Evolutionary conservation across 2,113 vertebrate species (phyloP).

Genomic region (Dolichotis patagonum): DNA sequence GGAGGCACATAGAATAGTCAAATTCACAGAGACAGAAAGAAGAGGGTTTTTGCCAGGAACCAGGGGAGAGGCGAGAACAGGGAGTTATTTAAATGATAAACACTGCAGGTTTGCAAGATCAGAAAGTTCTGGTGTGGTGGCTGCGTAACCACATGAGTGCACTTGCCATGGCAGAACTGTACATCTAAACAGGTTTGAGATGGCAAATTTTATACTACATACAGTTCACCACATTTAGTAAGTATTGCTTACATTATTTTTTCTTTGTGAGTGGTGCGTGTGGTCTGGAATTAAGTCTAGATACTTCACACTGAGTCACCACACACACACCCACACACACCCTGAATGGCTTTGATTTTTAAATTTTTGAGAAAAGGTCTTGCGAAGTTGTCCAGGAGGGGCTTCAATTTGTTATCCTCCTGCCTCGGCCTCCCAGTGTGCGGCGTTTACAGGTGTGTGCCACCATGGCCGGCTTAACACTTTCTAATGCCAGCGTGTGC

Average conservation of each 20-base stretch:
- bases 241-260: not conserved
- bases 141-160: not conserved
- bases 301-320: not conserved
- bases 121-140: not conserved
- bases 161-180: not conserved
- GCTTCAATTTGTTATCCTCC: not conserved
- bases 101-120: not conserved
- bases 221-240: not conserved
- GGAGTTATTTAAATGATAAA: not conserved
- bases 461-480: not conserved
- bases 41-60: not conserved
- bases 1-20: not conserved
- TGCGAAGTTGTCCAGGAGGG: not conserved
- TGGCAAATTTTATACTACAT: not conserved
- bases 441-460: not conserved
- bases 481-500: not conserved
- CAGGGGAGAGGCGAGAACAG: fast-evolving
- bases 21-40: not conserved
- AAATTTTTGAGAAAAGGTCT: not conserved
- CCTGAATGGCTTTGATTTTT: not conserved
- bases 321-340: too few species aligned
- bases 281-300: not conserved
- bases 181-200: not conserved
- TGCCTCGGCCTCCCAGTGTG: not conserved
- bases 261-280: not conserved